Percentiles rank a stretch among this genome's conserved stretches.
Conservation (phyloP, 2,888 invertebrate genomes). For the Eumerus sabulonum region DNA sequence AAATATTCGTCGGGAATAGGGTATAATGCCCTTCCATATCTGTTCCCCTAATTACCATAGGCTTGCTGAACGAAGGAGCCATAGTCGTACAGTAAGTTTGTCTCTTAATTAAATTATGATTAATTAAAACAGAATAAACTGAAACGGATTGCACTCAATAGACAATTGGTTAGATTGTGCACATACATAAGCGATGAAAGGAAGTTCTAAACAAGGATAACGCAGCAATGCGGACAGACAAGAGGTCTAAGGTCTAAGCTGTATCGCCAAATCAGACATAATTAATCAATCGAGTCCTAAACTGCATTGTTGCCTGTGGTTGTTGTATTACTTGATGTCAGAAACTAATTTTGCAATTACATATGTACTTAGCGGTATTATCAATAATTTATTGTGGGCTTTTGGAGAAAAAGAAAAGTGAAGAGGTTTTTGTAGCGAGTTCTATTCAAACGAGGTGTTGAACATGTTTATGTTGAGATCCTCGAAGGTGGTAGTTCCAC, state of each 20-base stretch:
- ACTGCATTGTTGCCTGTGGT: too few relatives aligned
- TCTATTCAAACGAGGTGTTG: conserved; percentile 87
- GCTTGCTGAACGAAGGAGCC: background rate
- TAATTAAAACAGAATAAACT: conserved; percentile 16
- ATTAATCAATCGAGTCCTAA: too few relatives aligned
- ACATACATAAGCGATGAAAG: background rate
- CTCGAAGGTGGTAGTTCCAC: conserved; percentile 90
- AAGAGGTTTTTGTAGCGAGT: conserved; percentile 8
- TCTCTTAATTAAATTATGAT: conserved; percentile 7
- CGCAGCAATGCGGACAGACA: too few relatives aligned
- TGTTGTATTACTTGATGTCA: background rate
- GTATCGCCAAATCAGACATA: too few relatives aligned
- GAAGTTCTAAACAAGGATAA: too few relatives aligned
- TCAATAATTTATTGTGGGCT: too few relatives aligned
- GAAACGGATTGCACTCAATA: conserved; percentile 54
- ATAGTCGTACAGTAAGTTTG: too few relatives aligned
- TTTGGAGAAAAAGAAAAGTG: conserved; percentile 20
- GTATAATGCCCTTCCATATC: too few relatives aligned
- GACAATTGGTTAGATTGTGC: conserved; percentile 3
- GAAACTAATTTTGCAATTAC: conserved; percentile 6
- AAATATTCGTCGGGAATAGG: conserved; percentile 6
- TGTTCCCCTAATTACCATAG: too few relatives aligned
- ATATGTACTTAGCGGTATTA: conserved; percentile 12
- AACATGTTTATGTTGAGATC: conserved; percentile 95
- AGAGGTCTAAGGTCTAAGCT: too few relatives aligned